Evolutionary conservation across 1,140 invertebrate genomes (phyloP), one percentile per base, ranked within the genome.

Genomic region (Chlorops oryzae): DNA sequence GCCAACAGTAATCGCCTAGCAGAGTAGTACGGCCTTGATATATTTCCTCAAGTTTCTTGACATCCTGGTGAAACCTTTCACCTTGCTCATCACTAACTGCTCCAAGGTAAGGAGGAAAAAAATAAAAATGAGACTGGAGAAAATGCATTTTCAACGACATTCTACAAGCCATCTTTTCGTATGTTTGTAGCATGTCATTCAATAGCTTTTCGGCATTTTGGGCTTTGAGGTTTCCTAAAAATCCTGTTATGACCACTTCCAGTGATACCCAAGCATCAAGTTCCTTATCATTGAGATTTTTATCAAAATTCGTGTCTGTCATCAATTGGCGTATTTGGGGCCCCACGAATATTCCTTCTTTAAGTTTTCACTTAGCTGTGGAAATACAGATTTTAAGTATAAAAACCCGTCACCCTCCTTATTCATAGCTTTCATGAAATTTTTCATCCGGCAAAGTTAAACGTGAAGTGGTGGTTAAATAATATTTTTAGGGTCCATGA

Each of bases 51-150:
- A 27, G 69, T 59, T 45, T 73, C 64, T 24, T n/a, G n/a, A n/a
- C n/a, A n/a, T n/a, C n/a, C n/a, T n/a, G n/a, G n/a, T n/a, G n/a
- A n/a, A n/a, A n/a, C n/a, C n/a, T n/a, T n/a, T n/a, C n/a, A n/a
- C n/a, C n/a, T n/a, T n/a, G n/a, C n/a, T n/a, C n/a, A n/a, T 68
- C 66, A 47, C 47, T 63, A 40, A 58, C 52, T 15, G 44, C 55
- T 17, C 58, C 67, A 1, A 59, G 52, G 47, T 65, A 70, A 49
- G 56, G 23, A 6, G 47, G 55, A 51, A 74, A 74, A 23, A 58
- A 54, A 73, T 51, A 50, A 70, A 69, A 61, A 70, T 58, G 44
- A 70, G 27, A 58, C 73, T 73, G 9, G 67, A n/a, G n/a, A n/a
- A n/a, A n/a, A n/a, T n/a, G n/a, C n/a, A n/a, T n/a, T n/a, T n/a